These are phyloP conservation scores for Leptinotarsa tumamoca DNA, from an alignment of 2,888 invertebrate species.

Conservation along the genomic window DNA sequence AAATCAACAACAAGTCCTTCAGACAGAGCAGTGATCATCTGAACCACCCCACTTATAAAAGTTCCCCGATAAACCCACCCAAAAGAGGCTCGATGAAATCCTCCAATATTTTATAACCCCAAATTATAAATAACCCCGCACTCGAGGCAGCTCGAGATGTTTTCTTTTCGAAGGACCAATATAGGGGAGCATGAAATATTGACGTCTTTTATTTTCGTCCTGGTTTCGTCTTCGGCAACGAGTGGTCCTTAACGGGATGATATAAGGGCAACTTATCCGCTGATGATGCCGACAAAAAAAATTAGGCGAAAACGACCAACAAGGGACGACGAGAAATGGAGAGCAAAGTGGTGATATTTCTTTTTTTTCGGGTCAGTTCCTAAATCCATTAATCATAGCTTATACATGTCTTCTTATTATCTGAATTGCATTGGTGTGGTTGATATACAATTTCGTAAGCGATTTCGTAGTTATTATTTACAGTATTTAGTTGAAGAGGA, in stretches of 20 bases:
- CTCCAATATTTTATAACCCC: neutral
- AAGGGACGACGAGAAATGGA: neutral
- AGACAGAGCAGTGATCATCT: too few species aligned
- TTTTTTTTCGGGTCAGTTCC: too few species aligned
- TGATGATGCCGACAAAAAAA: slow-evolving; percentile 10
- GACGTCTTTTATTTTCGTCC: neutral
- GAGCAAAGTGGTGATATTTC: neutral
- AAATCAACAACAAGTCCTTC: too few species aligned
- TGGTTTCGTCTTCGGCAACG: neutral
- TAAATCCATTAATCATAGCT: too few species aligned
- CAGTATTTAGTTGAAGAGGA: too few species aligned
- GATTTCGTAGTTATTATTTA: too few species aligned
- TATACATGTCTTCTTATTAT: too few species aligned
- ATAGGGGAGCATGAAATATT: neutral
- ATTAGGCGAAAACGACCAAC: neutral
- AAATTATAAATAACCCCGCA: neutral
- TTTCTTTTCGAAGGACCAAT: neutral
- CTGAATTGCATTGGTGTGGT: too few species aligned
- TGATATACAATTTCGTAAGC: too few species aligned
- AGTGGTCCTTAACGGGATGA: slow-evolving; percentile 1
- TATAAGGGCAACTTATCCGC: slow-evolving; percentile 8
- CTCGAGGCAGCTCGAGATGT: neutral
- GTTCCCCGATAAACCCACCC: neutral
- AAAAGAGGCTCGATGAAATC: neutral
- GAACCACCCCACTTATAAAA: neutral